Conservation (phyloP, 2,113 vertebrate genomes). For the Apodemus sylvaticus region DNA sequence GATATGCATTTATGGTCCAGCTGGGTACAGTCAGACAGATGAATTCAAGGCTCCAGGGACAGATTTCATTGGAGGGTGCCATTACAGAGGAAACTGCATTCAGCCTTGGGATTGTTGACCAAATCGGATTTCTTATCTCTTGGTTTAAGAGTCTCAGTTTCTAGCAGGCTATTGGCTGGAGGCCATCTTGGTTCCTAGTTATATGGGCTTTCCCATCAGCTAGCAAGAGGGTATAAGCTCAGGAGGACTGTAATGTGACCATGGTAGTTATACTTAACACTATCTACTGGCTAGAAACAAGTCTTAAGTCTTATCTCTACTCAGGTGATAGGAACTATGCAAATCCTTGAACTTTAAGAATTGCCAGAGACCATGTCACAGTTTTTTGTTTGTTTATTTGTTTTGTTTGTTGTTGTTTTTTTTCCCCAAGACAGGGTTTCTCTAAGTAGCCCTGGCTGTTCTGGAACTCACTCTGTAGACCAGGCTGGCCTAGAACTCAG, state of each 20-base stretch:
- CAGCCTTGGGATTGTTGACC: background rate
- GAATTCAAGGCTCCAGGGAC: background rate
- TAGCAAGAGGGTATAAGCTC: background rate
- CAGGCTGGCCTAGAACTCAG: too few species aligned
- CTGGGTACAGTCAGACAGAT: background rate
- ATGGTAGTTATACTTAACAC: background rate
- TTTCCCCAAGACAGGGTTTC: too few species aligned
- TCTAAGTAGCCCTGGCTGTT: too few species aligned
- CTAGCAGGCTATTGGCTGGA: background rate
- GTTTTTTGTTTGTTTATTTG: too few species aligned
- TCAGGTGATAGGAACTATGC: background rate
- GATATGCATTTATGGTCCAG: background rate
- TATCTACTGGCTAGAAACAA: background rate
- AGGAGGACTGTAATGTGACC: background rate
- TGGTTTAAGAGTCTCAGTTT: background rate
- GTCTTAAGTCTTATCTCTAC: background rate
- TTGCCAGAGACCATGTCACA: background rate
- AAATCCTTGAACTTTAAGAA: background rate
- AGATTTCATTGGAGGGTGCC: background rate
- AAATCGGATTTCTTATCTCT: background rate
- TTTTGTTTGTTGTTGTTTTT: too few species aligned
- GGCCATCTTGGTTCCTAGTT: background rate
- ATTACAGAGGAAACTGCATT: background rate
- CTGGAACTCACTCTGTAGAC: too few species aligned
- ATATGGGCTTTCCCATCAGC: background rate